A percentile compares a stretch with the other conserved stretches of the same genome.
Evolutionary conservation across 1,140 invertebrate genomes (phyloP).

Genomic region (Dendrolimus punctatus): DNA sequence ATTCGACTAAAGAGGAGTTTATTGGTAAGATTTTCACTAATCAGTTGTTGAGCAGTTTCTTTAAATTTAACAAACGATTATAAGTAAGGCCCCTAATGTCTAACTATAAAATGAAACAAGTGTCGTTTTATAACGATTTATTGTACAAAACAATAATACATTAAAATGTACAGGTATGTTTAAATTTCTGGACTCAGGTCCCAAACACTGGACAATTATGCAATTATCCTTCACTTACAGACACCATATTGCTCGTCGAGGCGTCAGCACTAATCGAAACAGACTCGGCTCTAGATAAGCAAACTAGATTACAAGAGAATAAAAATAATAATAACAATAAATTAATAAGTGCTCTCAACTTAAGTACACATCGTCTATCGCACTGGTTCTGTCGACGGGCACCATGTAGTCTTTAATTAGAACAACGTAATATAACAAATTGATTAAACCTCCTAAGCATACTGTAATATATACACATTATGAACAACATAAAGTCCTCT

Average conservation of each 20-base stretch:
- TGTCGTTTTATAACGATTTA: slow-evolving; percentile 72
- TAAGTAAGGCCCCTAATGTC: too few species aligned
- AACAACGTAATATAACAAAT: slow-evolving; percentile 69
- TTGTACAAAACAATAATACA: slow-evolving; percentile 75
- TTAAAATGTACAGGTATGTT: slow-evolving; percentile 75
- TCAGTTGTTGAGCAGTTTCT: too few species aligned
- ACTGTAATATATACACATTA: slow-evolving; percentile 70
- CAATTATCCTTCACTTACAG: slow-evolving; percentile 65
- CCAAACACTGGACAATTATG: slow-evolving; percentile 68
- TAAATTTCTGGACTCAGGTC: slow-evolving; percentile 69
- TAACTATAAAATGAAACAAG: slow-evolving; percentile 34
- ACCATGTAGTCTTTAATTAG: slow-evolving; percentile 69
- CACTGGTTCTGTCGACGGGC: slow-evolving; percentile 69
- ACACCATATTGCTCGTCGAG: slow-evolving; percentile 70
- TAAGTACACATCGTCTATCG: slow-evolving; percentile 70
- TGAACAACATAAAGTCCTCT: slow-evolving; percentile 60
- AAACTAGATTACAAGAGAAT: slow-evolving; percentile 65
- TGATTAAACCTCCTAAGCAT: slow-evolving; percentile 69
- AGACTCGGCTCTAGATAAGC: slow-evolving; percentile 66
- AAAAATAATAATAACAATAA: slow-evolving; percentile 70
- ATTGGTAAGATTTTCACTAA: too few species aligned
- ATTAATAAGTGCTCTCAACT: slow-evolving; percentile 69
- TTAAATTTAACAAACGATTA: too few species aligned
- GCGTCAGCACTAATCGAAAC: slow-evolving; percentile 68
- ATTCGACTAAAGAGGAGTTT: too few species aligned